These are phyloP conservation scores for Aphrophora alni DNA, from an alignment of 2,888 invertebrate species.

Conservation along the genomic window DNA sequence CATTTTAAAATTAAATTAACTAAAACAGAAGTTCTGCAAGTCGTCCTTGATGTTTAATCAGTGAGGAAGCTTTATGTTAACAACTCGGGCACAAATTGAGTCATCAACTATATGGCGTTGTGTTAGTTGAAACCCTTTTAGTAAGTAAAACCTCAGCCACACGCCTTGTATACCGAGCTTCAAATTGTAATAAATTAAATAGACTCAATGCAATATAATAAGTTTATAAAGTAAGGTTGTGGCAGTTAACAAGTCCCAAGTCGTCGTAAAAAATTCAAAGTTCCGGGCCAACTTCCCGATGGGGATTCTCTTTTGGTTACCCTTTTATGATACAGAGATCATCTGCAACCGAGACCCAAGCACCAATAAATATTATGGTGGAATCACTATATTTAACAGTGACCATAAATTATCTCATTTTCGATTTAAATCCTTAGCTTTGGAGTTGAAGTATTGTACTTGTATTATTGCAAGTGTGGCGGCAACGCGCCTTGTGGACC, in stretches of 20 bases:
- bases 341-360: not conserved
- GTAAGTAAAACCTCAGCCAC: too few species aligned
- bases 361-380: not conserved
- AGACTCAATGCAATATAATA: not conserved
- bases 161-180: not conserved
- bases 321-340: not conserved
- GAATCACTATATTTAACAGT: not conserved
- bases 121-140: too few species aligned
- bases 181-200: not conserved
- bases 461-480: too few species aligned
- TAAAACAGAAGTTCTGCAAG: too few species aligned
- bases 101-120: not conserved
- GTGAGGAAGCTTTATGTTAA: too few species aligned
- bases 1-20: too few species aligned
- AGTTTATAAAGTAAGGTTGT: not conserved
- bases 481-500: too few species aligned
- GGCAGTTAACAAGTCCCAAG: not conserved
- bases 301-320: not conserved
- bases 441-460: too few species aligned
- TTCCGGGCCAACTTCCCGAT: not conserved
- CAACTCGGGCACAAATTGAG: not conserved
- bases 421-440: too few species aligned
- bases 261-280: not conserved
- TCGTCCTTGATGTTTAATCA: too few species aligned
- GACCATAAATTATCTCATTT: too few species aligned